Evolutionary conservation across 2,888 invertebrate species (phyloP).

Genomic region (Xanthia togata): DNA sequence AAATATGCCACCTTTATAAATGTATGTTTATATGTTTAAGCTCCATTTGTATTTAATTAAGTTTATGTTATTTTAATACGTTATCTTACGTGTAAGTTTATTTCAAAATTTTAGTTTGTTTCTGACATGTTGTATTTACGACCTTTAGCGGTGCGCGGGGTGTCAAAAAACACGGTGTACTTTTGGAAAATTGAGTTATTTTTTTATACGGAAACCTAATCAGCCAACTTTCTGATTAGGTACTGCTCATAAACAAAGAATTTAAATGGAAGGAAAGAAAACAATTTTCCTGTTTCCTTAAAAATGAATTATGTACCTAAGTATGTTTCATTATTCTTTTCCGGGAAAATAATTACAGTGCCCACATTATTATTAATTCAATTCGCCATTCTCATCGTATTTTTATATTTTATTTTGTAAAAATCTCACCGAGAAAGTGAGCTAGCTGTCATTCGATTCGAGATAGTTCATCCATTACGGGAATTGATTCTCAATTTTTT

Average conservation of each 20-base stretch:
- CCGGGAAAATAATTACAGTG: neutral
- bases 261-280: neutral
- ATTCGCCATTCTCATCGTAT: neutral
- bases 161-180: neutral
- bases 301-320: neutral
- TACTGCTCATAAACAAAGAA: neutral
- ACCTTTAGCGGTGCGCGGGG: neutral
- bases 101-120: no score
- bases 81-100: no score
- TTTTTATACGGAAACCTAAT: neutral
- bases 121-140: neutral
- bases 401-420: no score
- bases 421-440: no score
- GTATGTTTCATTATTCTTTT: neutral
- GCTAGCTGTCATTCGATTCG: no score
- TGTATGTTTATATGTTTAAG: no score
- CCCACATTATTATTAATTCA: neutral
- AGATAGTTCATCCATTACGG: no score
- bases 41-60: no score
- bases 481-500: no score
- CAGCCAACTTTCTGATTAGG: neutral
- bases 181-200: neutral
- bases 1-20: no score
- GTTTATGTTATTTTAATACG: no score
- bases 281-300: neutral